Conservation (phyloP, 2,888 invertebrate species). For the Tinea pellionella region DNA sequence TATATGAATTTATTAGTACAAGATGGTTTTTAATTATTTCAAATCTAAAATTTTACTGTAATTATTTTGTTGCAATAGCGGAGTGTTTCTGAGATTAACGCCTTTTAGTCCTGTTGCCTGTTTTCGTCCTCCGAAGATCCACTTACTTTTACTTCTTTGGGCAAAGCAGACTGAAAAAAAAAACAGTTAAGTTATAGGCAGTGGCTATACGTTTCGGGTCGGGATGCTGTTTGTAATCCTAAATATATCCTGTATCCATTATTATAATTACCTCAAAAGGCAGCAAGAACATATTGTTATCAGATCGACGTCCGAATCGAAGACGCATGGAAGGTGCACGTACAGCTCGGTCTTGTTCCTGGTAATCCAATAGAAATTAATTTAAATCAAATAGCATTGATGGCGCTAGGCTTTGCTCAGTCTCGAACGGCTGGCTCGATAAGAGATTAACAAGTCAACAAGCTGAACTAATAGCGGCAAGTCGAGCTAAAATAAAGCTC, state of each 20-base stretch:
- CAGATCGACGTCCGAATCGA: conserved; percentile 81
- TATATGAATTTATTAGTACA: conserved; percentile 14
- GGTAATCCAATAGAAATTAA: conserved; percentile 14
- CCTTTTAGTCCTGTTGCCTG: conserved; percentile 49
- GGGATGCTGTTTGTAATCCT: no score
- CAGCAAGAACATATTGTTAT: conserved; percentile 67
- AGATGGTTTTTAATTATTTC: conserved; percentile 30
- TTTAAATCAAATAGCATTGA: no score
- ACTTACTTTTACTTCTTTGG: conserved; percentile 57
- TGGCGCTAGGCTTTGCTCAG: no score
- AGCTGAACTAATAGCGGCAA: no score
- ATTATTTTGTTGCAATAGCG: conserved; percentile 27
- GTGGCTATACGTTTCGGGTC: no score
- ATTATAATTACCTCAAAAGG: conserved; percentile 47
- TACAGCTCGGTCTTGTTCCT: conserved; percentile 74
- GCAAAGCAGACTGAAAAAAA: conserved; percentile 47
- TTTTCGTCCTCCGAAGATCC: conserved; percentile 49
- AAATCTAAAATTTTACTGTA: conserved; percentile 23
- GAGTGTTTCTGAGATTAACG: conserved; percentile 17
- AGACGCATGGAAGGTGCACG: conserved; percentile 81
- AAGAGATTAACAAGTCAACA: no score
- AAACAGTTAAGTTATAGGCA: no score
- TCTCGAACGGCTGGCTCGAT: no score
- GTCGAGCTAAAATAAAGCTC: no score
- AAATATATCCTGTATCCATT: background rate